These are phyloP conservation scores for Chelmon rostratus DNA, from an alignment of 2,797 vertebrate species.

Conservation along the genomic window DNA sequence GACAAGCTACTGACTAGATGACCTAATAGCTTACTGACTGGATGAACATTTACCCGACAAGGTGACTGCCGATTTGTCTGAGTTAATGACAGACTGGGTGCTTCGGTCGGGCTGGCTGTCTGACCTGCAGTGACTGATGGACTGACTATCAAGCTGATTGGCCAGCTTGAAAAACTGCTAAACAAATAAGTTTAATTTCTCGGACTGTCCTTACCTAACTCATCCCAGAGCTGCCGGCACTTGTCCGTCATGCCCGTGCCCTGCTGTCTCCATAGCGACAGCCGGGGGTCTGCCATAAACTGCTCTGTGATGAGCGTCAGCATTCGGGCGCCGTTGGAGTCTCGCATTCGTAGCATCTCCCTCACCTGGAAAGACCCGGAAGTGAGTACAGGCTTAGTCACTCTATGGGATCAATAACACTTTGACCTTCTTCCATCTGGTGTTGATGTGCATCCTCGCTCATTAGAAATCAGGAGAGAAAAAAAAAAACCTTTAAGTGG, in stretches of 20 bases:
- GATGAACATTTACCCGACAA: slow-evolving; percentile 45
- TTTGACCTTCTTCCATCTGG: not conserved
- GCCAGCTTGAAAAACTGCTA: not conserved
- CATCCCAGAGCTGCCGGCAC: slow-evolving; percentile 98
- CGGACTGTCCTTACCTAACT: slow-evolving; percentile 89
- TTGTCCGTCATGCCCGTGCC: slow-evolving; percentile 99
- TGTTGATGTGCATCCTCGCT: not conserved
- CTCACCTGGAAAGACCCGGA: slow-evolving; percentile 87
- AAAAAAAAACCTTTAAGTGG: not conserved
- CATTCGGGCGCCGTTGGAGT: slow-evolving; percentile 98
- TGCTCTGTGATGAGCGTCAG: slow-evolving; percentile 97
- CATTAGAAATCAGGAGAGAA: not conserved
- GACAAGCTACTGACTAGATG: slow-evolving; percentile 43
- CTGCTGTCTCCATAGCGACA: slow-evolving; percentile 98
- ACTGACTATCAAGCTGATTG: not conserved
- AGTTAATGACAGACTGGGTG: slow-evolving; percentile 18
- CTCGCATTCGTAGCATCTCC: slow-evolving; percentile 98
- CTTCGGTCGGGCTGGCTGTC: not conserved
- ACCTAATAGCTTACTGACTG: slow-evolving; percentile 48
- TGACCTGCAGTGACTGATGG: slow-evolving; percentile 16
- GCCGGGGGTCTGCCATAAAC: slow-evolving; percentile 98
- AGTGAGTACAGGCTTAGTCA: slow-evolving; percentile 7
- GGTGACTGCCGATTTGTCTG: slow-evolving; percentile 41
- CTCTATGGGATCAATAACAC: not conserved
- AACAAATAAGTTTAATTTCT: not conserved